These are phyloP conservation scores for Paracentrotus lividus DNA, from an alignment of 53 echinoderm and acorn worm genomes.

Conservation along the genomic window DNA sequence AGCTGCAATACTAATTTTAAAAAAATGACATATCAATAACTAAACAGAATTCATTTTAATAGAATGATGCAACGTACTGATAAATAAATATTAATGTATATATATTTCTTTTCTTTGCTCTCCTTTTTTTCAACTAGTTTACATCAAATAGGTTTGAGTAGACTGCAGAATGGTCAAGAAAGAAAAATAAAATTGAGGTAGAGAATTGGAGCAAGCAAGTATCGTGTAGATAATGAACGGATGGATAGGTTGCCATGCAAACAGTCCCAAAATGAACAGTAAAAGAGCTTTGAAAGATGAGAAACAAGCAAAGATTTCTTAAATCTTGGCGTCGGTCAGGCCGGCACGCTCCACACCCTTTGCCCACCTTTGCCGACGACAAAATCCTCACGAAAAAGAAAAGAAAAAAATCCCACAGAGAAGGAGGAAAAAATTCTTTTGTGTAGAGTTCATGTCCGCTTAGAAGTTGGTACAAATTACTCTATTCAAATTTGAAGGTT, in stretches of 20 bases:
- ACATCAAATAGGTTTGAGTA: not conserved
- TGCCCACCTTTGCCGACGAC: constrained; percentile 58
- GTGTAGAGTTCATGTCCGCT: constrained; percentile 49
- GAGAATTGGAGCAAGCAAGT: not conserved
- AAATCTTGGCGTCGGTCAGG: constrained; percentile 65
- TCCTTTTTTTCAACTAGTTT: no score
- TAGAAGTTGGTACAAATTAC: constrained; percentile 55
- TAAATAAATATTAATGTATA: no score
- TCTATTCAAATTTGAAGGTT: constrained; percentile 52
- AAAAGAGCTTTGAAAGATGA: constrained; percentile 52
- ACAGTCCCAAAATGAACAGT: constrained; percentile 48
- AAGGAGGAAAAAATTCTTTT: not conserved
- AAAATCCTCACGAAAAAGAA: not conserved
- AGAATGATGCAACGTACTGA: not conserved
- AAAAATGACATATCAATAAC: not conserved
- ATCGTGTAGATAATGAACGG: not conserved
- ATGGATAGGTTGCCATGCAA: constrained; percentile 51
- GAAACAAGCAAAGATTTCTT: constrained; percentile 4
- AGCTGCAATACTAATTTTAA: not conserved
- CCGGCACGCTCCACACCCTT: constrained; percentile 54
- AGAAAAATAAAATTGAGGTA: not conserved
- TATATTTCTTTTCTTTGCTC: no score
- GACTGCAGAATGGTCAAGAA: not conserved
- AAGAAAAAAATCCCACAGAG: constrained; percentile 15
- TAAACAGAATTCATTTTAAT: not conserved